phyloP scores from a whole-genome alignment of 2,113 vertebrate species.

The Canis aureus region DNA sequence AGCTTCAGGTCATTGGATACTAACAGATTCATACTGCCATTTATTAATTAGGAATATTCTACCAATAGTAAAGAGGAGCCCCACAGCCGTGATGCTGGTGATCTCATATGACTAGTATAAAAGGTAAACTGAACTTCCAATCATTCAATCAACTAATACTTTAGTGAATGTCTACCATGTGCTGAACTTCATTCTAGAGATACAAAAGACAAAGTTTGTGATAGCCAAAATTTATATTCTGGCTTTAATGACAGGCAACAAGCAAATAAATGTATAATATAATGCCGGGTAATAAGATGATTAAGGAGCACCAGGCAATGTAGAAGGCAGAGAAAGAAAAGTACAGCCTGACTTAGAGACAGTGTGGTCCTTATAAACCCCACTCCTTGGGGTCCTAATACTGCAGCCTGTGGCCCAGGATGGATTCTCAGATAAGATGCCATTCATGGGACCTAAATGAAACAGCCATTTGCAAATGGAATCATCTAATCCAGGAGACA shows the following conservation, averaged over 20 bases:
- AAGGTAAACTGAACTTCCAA: neutral
- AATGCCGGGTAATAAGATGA: no score
- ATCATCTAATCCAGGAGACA: neutral
- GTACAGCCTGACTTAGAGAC: fast-evolving
- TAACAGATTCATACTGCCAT: neutral
- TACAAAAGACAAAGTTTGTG: neutral
- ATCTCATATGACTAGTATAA: neutral
- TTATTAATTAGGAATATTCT: neutral
- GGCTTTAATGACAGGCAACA: neutral
- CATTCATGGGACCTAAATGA: neutral
- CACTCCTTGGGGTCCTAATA: neutral
- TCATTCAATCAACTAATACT: neutral
- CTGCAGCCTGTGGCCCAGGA: neutral
- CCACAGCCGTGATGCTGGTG: neutral
- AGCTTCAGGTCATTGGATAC: neutral
- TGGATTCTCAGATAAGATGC: neutral
- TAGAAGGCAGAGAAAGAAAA: neutral
- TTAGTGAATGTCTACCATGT: neutral
- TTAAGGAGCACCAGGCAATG: neutral
- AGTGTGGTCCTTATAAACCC: no score
- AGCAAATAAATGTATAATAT: neutral
- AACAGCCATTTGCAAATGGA: neutral
- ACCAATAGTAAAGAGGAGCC: neutral
- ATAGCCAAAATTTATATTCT: neutral
- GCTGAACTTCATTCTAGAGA: neutral